Conservation (phyloP, 2,888 invertebrate genomes). For the Noctua janthe region DNA sequence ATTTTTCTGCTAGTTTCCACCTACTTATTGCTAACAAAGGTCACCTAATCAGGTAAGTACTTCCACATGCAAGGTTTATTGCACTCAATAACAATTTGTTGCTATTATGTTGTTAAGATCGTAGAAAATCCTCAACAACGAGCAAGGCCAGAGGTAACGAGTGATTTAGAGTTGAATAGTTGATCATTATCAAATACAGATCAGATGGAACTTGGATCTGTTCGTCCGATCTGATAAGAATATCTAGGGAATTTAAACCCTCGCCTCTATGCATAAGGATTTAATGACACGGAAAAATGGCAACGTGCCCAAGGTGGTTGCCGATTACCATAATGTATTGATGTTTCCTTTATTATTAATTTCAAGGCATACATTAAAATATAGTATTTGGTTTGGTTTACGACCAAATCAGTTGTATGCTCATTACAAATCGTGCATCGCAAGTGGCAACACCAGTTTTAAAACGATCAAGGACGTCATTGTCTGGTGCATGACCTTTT, state of each 20-base stretch:
- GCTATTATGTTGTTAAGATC: conserved; percentile 44
- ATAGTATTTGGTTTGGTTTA: not conserved
- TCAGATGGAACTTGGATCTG: conserved; percentile 1
- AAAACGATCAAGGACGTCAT: conserved; percentile 63
- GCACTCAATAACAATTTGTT: conserved; percentile 42
- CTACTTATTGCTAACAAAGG: conserved; percentile 27
- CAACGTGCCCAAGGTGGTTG: not conserved
- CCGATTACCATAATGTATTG: not conserved
- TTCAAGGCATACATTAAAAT: not conserved
- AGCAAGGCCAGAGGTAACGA: conserved; percentile 45
- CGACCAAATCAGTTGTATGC: not conserved
- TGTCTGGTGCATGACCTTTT: conserved; percentile 38
- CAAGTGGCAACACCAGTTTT: conserved; percentile 26
- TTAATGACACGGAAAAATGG: conserved; percentile 1
- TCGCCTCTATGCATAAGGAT: not conserved
- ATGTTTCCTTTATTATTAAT: not conserved
- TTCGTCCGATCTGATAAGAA: not conserved
- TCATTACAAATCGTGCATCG: conserved; percentile 9
- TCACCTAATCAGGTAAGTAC: conserved; percentile 22
- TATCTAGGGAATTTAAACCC: not conserved
- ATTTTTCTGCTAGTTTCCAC: not conserved
- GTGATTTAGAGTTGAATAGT: conserved; percentile 24
- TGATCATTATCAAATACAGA: conserved; percentile 23
- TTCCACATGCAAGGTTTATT: conserved; percentile 37
- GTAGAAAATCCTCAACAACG: conserved; percentile 47